A percentile compares a stretch with the other conserved stretches of the same genome.
phyloP scores from a whole-genome alignment of 2,797 vertebrate genomes.

The Tiaroga cobitis region DNA sequence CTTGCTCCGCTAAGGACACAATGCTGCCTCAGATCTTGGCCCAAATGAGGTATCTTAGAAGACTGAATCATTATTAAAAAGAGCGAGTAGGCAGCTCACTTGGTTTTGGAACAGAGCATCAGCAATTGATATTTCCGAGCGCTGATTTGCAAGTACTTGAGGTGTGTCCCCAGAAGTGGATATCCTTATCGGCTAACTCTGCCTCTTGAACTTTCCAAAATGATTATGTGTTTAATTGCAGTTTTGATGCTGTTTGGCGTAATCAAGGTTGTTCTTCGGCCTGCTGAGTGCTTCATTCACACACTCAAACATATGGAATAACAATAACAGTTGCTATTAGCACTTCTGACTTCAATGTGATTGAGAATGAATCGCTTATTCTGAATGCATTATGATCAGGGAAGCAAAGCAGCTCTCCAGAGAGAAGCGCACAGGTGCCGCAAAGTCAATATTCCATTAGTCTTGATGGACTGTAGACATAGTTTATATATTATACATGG shows the following conservation, averaged over 20 bases:
- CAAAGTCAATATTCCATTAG: constrained; percentile 55
- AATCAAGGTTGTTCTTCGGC: constrained; percentile 52
- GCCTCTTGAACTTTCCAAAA: constrained; percentile 42
- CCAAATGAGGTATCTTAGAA: not conserved
- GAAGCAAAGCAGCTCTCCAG: constrained; percentile 14
- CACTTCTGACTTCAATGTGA: constrained; percentile 8
- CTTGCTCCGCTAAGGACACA: not conserved
- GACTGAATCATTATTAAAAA: not conserved
- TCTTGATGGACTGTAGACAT: constrained; percentile 48
- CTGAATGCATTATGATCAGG: constrained; percentile 16
- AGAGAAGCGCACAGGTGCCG: constrained; percentile 21
- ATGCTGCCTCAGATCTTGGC: not conserved
- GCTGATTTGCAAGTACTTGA: constrained; percentile 50
- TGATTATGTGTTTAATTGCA: constrained; percentile 56
- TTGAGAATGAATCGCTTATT: constrained; percentile 36
- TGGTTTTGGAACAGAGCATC: constrained; percentile 31
- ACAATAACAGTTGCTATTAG: constrained; percentile 22
- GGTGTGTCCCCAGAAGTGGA: constrained; percentile 59
- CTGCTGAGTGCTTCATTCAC: constrained; percentile 18
- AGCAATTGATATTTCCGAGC: constrained; percentile 42
- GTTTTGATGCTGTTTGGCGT: constrained; percentile 49
- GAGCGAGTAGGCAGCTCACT: not conserved
- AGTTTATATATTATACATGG: constrained; percentile 39
- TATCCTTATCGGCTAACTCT: constrained; percentile 47
- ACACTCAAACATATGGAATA: constrained; percentile 41